Conservation (phyloP, 2,113 vertebrate species). For the Anoplopoma fimbria region DNA sequence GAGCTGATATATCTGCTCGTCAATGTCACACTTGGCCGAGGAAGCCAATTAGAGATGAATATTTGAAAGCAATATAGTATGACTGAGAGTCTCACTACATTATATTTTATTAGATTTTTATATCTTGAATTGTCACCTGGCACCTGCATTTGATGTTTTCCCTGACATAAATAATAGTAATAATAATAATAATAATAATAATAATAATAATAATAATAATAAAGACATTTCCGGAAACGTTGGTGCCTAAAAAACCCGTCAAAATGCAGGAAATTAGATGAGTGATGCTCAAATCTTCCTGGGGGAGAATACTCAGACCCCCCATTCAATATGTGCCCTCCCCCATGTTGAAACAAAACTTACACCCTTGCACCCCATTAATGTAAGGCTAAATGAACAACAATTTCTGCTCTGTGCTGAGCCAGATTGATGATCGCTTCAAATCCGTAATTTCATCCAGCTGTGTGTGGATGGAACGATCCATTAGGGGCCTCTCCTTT, state of each 20-base stretch:
- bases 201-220: no score
- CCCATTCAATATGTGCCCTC: no score
- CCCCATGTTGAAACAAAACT: no score
- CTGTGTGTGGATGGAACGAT: constrained; percentile 21
- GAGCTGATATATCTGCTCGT: no score
- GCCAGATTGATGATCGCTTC: constrained; percentile 31
- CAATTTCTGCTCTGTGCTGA: constrained; percentile 1
- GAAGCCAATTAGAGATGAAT: neutral
- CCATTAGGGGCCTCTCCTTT: constrained; percentile 41
- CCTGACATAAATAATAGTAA: neutral
- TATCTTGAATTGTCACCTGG: neutral
- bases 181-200: no score
- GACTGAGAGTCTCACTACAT: neutral
- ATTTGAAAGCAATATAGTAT: no score
- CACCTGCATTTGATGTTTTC: neutral
- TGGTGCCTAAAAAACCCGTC: no score
- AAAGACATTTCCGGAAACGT: neutral
- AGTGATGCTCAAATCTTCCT: neutral
- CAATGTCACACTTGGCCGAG: no score
- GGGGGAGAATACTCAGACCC: neutral
- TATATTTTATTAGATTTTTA: neutral
- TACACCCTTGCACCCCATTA: neutral
- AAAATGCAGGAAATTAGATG: neutral
- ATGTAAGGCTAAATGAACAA: neutral
- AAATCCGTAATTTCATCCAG: constrained; percentile 43